Evolutionary conservation across 2,113 vertebrate genomes (phyloP).

Genomic region (Mungos mungo): DNA sequence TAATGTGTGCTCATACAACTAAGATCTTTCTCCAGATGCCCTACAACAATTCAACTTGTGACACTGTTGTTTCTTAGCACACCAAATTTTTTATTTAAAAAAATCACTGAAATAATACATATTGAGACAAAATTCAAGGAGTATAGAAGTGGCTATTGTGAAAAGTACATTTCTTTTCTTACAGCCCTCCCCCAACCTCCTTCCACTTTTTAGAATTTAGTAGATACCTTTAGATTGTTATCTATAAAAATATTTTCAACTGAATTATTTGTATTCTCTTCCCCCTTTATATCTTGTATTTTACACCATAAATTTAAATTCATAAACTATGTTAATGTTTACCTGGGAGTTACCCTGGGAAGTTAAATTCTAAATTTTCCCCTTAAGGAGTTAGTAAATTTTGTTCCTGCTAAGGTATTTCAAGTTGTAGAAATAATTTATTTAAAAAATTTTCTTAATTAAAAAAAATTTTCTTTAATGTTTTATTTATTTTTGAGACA

Average conservation of each 20-base stretch:
- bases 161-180: neutral
- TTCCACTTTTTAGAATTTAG: neutral
- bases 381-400: neutral
- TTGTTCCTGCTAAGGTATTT: neutral
- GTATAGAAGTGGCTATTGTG: neutral
- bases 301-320: constrained; percentile 28
- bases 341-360: neutral
- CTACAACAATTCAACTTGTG: neutral
- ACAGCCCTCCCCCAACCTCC: neutral
- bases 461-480: no score
- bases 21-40: neutral
- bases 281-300: neutral
- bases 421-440: neutral
- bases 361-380: constrained; percentile 22
- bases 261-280: neutral
- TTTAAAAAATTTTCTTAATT: no score
- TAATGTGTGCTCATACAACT: neutral
- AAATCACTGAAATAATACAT: neutral
- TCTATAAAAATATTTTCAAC: neutral
- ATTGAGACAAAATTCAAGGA: neutral
- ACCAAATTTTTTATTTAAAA: neutral
- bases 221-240: neutral
- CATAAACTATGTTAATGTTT: constrained; percentile 10
- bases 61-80: neutral
- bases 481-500: no score